A percentile compares a stretch with the other conserved stretches of the same genome.
phyloP scores from a whole-genome alignment of 2,797 vertebrate species.

The Galago senegalensis region DNA sequence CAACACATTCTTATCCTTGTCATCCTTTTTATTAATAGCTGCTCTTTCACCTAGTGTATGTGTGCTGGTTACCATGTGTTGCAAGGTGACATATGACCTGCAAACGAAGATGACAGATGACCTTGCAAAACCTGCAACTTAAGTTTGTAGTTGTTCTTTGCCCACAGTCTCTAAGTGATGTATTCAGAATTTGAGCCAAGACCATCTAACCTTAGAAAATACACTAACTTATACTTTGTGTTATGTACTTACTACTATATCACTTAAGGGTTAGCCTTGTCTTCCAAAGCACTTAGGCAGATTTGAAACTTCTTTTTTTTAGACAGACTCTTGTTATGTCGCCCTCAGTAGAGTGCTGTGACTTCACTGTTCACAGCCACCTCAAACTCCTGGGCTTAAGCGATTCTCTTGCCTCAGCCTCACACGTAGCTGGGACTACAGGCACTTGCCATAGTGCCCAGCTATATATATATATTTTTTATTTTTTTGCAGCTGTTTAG shows the following conservation, averaged over 20 bases:
- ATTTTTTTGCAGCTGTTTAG: too few relatives aligned
- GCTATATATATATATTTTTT: too few relatives aligned
- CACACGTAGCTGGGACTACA: too few relatives aligned
- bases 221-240: not conserved
- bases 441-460: too few relatives aligned
- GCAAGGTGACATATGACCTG: rapidly evolving
- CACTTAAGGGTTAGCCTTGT: not conserved
- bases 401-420: too few relatives aligned
- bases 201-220: not conserved
- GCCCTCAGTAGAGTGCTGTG: too few relatives aligned
- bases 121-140: not conserved
- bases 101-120: not conserved
- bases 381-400: too few relatives aligned
- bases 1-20: not conserved
- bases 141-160: not conserved
- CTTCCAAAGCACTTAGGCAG: not conserved
- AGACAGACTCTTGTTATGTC: too few relatives aligned
- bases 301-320: not conserved
- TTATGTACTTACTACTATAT: not conserved
- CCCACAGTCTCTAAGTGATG: not conserved
- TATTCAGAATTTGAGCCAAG: not conserved
- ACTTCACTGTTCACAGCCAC: too few relatives aligned
- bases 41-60: not conserved
- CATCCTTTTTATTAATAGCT: not conserved
- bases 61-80: not conserved